Percentiles rank a stretch among this genome's conserved stretches.
Evolutionary conservation across 2,113 vertebrate genomes (phyloP).

Genomic region (Damaliscus lunatus): DNA sequence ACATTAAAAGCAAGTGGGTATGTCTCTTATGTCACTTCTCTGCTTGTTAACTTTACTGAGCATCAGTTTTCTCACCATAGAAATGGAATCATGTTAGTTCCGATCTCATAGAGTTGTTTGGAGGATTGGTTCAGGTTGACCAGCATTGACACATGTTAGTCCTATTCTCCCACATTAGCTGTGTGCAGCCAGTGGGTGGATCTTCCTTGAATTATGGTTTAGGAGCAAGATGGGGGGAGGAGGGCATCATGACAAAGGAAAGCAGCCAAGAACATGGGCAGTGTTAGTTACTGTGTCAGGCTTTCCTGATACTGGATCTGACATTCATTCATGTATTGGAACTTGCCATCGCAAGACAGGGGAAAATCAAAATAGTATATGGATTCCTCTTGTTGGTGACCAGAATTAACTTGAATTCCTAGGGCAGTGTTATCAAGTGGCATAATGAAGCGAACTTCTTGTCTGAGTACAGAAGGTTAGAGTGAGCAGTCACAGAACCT

Average conservation of each 20-base stretch:
- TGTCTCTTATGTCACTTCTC: not conserved
- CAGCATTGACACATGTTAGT: not conserved
- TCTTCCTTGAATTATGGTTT: not conserved
- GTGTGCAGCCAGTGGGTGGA: not conserved
- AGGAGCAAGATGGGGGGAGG: not conserved
- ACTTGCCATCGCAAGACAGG: not conserved
- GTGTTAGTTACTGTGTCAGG: not conserved
- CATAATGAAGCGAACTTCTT: not conserved
- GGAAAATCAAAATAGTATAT: not conserved
- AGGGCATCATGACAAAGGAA: not conserved
- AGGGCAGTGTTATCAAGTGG: not conserved
- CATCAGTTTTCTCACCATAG: not conserved
- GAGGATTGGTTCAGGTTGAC: not conserved
- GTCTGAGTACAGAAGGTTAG: not conserved
- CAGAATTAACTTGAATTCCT: conserved; percentile 23
- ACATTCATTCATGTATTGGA: not conserved
- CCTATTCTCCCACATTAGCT: not conserved
- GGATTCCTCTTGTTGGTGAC: not conserved
- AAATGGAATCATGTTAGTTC: not conserved
- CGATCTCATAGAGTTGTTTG: not conserved
- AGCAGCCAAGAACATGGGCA: not conserved
- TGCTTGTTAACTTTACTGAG: not conserved
- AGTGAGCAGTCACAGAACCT: not conserved
- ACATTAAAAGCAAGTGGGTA: not conserved
- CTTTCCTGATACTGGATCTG: not conserved